Conservation (phyloP, 2,113 vertebrate species). For the Crotalus viridis region DNA sequence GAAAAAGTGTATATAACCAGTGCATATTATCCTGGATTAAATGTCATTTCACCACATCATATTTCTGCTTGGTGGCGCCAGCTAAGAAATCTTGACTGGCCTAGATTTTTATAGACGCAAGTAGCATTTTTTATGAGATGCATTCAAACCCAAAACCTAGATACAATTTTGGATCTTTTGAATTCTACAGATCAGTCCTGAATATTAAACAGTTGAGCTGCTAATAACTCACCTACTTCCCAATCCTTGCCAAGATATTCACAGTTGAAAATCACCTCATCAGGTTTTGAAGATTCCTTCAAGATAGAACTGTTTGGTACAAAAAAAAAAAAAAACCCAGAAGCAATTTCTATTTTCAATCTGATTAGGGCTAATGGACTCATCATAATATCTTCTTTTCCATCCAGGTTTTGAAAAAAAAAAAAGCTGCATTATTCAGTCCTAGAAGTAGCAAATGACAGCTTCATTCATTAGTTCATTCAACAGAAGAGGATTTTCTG, state of each 20-base stretch:
- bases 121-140: background rate
- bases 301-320: conserved; percentile 30
- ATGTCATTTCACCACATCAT: background rate
- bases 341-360: conserved; percentile 48
- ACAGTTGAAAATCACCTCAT: background rate
- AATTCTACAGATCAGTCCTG: background rate
- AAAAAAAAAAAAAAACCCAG: conserved; percentile 32
- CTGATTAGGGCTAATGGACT: conserved; percentile 51
- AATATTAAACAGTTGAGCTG: background rate
- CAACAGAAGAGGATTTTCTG: conserved; percentile 53
- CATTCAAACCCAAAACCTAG: background rate
- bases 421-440: conserved; percentile 43
- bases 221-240: background rate
- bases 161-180: background rate
- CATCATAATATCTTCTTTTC: conserved; percentile 47
- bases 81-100: background rate
- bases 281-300: conserved; percentile 31
- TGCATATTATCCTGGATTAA: background rate
- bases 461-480: conserved; percentile 59
- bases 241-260: background rate
- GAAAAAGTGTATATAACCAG: background rate
- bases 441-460: conserved; percentile 56
- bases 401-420: background rate
- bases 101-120: conserved; percentile 24
- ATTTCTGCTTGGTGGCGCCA: background rate